Conservation (phyloP, 2,888 invertebrate species). For the Caenorhabditis becei region DNA sequence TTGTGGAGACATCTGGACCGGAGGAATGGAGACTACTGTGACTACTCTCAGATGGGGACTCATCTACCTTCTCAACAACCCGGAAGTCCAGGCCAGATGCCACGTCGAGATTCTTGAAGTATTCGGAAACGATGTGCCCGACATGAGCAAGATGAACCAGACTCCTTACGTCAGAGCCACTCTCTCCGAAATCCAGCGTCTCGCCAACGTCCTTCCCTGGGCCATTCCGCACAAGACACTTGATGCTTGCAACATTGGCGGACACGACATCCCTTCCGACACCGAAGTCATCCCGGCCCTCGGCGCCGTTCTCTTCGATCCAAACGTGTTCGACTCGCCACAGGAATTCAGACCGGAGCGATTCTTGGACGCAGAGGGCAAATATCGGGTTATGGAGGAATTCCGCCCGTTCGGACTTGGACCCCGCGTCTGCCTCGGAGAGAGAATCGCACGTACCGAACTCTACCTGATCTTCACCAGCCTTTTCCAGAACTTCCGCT, state of each 20-base stretch:
- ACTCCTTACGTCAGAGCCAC: constrained; percentile 73
- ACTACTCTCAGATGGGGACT: constrained; percentile 79
- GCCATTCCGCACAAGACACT: constrained; percentile 76
- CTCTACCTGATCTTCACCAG: constrained; percentile 73
- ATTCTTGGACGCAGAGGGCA: constrained; percentile 57
- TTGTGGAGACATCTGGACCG: constrained; percentile 81
- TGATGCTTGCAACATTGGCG: constrained; percentile 48
- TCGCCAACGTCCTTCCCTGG: constrained; percentile 80
- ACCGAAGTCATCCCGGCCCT: constrained; percentile 74
- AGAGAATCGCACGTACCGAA: constrained; percentile 73
- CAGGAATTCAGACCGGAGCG: constrained; percentile 73
- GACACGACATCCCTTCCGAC: constrained; percentile 62
- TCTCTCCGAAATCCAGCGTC: constrained; percentile 77
- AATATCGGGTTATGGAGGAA: constrained; percentile 49
- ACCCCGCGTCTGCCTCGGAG: constrained; percentile 70
- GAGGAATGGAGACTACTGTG: constrained; percentile 80
- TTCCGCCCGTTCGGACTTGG: constrained; percentile 70
- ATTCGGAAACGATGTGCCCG: constrained; percentile 56
- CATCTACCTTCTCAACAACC: constrained; percentile 76
- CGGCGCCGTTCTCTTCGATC: constrained; percentile 70
- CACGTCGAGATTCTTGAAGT: constrained; percentile 59
- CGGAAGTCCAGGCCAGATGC: constrained; percentile 72
- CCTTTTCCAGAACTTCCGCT: constrained; percentile 75
- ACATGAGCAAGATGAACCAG: constrained; percentile 56
- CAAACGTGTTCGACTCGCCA: constrained; percentile 67